Conservation (phyloP, 2,797 vertebrate species). For the Harpagifer antarcticus region DNA sequence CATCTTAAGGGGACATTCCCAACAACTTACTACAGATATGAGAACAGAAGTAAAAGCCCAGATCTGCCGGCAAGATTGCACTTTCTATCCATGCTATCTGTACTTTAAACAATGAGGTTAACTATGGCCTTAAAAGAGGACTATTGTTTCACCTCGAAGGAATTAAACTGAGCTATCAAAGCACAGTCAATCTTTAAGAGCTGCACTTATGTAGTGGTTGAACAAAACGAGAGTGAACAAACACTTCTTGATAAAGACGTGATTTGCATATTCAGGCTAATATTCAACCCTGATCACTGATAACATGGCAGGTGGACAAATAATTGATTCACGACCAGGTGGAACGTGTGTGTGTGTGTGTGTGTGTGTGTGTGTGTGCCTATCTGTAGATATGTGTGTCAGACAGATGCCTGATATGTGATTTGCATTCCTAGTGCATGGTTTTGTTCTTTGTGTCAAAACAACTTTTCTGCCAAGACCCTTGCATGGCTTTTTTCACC, state of each 20-base stretch:
- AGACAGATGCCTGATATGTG: not conserved
- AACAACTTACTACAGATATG: constrained; percentile 24
- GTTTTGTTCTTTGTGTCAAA: constrained; percentile 15
- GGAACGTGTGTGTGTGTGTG: constrained; percentile 7
- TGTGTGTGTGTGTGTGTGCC: not conserved
- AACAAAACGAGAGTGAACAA: constrained; percentile 31
- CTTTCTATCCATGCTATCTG: not conserved
- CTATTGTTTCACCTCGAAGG: not conserved
- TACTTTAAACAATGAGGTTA: constrained; percentile 1
- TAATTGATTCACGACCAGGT: constrained; percentile 44
- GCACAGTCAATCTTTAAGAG: not conserved
- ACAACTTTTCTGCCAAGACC: constrained; percentile 5
- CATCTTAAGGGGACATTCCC: constrained; percentile 73
- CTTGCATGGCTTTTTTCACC: not conserved
- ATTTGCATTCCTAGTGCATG: constrained; percentile 35
- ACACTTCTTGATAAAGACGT: constrained; percentile 34
- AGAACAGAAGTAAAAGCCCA: constrained; percentile 33
- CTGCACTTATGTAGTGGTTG: constrained; percentile 24
- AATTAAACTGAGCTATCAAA: not conserved
- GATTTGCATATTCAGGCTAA: constrained; percentile 86
- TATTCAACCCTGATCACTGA: constrained; percentile 78
- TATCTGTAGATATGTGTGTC: constrained; percentile 12
- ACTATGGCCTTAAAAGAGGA: constrained; percentile 6
- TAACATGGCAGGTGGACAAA: constrained; percentile 76
- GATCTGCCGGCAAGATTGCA: constrained; percentile 45